These are phyloP conservation scores for Erebia epiphron DNA, from an alignment of 2,888 invertebrate genomes.

Conservation along the genomic window DNA sequence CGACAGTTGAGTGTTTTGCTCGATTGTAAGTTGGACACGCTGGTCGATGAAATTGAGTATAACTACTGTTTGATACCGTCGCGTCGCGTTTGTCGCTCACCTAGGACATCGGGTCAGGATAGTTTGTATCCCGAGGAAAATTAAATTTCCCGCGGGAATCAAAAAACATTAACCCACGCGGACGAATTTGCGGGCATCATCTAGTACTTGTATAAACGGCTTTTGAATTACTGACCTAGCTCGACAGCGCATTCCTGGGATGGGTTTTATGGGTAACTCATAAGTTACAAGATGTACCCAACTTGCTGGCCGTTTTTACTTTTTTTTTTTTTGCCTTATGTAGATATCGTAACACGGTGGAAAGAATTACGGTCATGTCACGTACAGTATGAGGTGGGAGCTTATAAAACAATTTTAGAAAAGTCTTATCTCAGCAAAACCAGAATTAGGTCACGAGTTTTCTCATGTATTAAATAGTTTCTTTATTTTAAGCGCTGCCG, in stretches of 20 bases:
- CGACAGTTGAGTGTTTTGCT: neutral
- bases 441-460: conserved; percentile 16
- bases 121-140: no score
- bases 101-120: no score
- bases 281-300: neutral
- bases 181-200: neutral
- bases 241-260: neutral
- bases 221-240: neutral
- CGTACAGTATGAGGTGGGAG: conserved; percentile 15
- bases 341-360: neutral
- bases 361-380: conserved; percentile 21
- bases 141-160: no score
- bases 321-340: neutral
- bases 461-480: conserved; percentile 12
- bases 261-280: neutral
- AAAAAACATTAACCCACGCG: no score
- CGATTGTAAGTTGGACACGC: neutral
- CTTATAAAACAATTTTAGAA: conserved; percentile 11
- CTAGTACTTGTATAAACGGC: neutral
- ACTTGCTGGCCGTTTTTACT: conserved; percentile 8
- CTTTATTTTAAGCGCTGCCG: conserved; percentile 1
- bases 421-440: conserved; percentile 11
- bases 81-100: no score
- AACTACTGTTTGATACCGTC: no score
- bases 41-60: neutral